These are phyloP conservation scores for Scelioninae gen. 1 DNA, from an alignment of 2,888 invertebrate species.

Conservation along the genomic window DNA sequence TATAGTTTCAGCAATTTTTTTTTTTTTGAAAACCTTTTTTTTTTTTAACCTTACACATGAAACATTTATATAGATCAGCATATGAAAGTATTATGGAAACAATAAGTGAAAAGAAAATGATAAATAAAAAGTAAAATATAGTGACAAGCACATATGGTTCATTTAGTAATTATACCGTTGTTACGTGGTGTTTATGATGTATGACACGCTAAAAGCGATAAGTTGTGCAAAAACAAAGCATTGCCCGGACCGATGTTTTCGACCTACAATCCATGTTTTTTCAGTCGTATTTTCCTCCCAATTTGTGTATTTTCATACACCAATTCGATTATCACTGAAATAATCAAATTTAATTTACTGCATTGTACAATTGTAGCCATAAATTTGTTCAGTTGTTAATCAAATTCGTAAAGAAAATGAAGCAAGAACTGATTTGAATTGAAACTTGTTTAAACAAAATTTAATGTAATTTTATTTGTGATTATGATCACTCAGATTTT, in stretches of 20 bases:
- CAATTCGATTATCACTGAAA: conserved; percentile 2
- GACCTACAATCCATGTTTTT: conserved; percentile 32
- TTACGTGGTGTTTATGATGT: conserved; percentile 25
- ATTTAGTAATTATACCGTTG: conserved; percentile 29
- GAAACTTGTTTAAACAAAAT: too few relatives aligned
- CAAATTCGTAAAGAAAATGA: neutral
- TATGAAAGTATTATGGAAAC: neutral
- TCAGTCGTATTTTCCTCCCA: conserved; percentile 7
- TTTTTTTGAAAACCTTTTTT: too few relatives aligned
- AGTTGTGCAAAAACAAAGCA: conserved; percentile 35
- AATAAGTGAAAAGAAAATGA: too few relatives aligned
- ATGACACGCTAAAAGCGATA: conserved; percentile 35
- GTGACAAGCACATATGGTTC: neutral
- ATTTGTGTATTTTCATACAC: conserved; percentile 21
- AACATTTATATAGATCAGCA: neutral
- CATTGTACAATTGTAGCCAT: neutral
- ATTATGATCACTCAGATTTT: too few relatives aligned
- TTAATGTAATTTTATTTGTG: too few relatives aligned
- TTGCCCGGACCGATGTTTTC: conserved; percentile 17
- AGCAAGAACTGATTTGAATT: neutral
- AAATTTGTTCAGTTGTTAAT: conserved; percentile 12
- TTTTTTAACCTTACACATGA: too few relatives aligned
- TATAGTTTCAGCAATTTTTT: too few relatives aligned
- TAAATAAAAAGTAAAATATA: neutral
- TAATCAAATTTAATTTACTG: conserved; percentile 11